These are phyloP conservation scores for Salvator merianae DNA, from an alignment of 2,113 vertebrate genomes.

Conservation along the genomic window DNA sequence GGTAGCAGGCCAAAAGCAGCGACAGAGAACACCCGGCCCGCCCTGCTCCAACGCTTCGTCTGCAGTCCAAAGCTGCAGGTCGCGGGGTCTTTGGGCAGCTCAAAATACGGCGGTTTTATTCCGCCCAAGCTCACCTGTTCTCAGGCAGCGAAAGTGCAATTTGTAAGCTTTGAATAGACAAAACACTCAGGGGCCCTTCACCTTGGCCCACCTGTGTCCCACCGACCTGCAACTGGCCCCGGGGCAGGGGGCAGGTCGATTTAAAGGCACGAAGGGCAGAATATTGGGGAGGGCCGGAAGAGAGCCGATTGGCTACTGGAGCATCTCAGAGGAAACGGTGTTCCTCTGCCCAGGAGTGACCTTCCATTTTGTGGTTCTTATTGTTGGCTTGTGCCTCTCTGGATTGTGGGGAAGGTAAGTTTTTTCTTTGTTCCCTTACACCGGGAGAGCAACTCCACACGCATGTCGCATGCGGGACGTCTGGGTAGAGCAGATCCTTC, in stretches of 20 bases:
- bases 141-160: too few relatives aligned
- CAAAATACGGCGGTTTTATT: not conserved
- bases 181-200: too few relatives aligned
- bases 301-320: not conserved
- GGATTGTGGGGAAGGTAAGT: slow-evolving; percentile 76
- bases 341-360: slow-evolving; percentile 41
- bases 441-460: not conserved
- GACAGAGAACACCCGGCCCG: not conserved
- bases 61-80: not conserved
- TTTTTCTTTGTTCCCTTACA: not conserved
- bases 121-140: too few relatives aligned
- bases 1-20: not conserved
- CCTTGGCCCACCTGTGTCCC: too few relatives aligned
- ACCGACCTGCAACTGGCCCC: too few relatives aligned
- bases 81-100: not conserved
- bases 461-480: slow-evolving; percentile 65
- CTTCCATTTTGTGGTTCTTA: slow-evolving; percentile 21
- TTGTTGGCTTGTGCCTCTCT: slow-evolving; percentile 75
- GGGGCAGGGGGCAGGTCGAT: not conserved
- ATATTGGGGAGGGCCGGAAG: not conserved
- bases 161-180: too few relatives aligned
- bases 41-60: not conserved
- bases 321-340: slow-evolving; percentile 38
- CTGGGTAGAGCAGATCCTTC: not conserved
- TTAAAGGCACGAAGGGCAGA: slow-evolving; percentile 5